Evolutionary conservation across 2,888 invertebrate species (phyloP).

Genomic region (Acronicta leporina): DNA sequence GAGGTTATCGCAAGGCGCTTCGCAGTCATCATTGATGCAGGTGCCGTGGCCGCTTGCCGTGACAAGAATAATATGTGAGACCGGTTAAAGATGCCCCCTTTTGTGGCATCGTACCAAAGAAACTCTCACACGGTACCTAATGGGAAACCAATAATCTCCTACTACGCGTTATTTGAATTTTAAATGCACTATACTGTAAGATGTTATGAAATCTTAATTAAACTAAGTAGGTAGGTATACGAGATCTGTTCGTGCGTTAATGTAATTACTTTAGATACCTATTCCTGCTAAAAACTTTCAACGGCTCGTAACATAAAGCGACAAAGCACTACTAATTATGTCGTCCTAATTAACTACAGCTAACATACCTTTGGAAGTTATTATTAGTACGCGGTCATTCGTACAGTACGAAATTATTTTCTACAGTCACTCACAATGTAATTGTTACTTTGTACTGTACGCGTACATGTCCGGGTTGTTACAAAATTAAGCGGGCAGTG

Average conservation of each 20-base stretch:
- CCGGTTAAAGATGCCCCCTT: conserved; percentile 78
- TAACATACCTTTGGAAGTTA: conserved; percentile 29
- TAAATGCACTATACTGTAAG: conserved; percentile 62
- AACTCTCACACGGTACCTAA: conserved; percentile 62
- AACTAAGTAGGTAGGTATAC: conserved; percentile 43
- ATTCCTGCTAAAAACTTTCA: conserved; percentile 25
- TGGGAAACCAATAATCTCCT: conserved; percentile 68
- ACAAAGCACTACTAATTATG: conserved; percentile 30
- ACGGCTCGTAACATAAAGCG: conserved; percentile 15
- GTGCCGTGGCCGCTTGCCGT: conserved; percentile 78
- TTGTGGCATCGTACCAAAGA: conserved; percentile 66
- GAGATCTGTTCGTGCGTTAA: conserved; percentile 43
- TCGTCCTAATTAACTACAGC: conserved; percentile 22
- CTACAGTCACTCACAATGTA: conserved; percentile 45
- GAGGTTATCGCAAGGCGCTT: conserved; percentile 76
- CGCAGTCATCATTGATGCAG: conserved; percentile 77
- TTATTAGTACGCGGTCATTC: conserved; percentile 38
- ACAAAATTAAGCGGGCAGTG: conserved; percentile 61
- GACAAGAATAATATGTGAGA: conserved; percentile 80
- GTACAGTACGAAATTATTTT: conserved; percentile 56
- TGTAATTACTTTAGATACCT: conserved; percentile 17
- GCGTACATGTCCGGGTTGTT: conserved; percentile 57
- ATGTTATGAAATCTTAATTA: conserved; percentile 53
- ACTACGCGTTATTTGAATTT: conserved; percentile 71
- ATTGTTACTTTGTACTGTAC: conserved; percentile 57